Evolutionary conservation across 2,113 vertebrate species (phyloP).

Genomic region (Eretmochelys imbricata): DNA sequence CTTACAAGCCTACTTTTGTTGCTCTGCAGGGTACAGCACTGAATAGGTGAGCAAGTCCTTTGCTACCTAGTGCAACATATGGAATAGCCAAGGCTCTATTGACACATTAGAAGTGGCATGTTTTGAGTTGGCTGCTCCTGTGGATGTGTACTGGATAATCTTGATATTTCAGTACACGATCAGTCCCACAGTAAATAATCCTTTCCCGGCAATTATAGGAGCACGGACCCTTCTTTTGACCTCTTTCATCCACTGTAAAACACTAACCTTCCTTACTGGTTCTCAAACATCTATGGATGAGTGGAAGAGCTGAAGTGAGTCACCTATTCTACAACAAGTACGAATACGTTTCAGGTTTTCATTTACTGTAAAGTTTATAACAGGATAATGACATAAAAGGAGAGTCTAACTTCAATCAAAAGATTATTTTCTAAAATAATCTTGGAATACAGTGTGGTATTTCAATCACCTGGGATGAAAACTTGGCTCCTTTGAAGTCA

Average conservation of each 20-base stretch:
- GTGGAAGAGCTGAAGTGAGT: not conserved
- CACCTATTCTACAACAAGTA: not conserved
- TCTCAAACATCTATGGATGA: not conserved
- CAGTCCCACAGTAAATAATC: not conserved
- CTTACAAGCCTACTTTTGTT: not conserved
- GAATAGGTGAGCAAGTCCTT: not conserved
- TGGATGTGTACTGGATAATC: not conserved
- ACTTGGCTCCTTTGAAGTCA: not conserved
- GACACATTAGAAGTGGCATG: not conserved
- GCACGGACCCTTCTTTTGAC: accelerated
- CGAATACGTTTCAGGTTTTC: not conserved
- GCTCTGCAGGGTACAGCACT: not conserved
- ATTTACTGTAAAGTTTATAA: not conserved
- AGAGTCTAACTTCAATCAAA: not conserved
- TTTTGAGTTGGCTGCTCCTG: not conserved
- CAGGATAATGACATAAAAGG: not conserved
- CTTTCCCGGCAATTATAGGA: not conserved
- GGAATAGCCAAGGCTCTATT: not conserved
- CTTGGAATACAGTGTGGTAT: accelerated
- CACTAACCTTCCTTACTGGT: not conserved
- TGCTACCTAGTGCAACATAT: accelerated
- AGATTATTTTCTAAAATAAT: not conserved
- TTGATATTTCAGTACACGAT: not conserved
- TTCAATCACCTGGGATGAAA: slow-evolving; percentile 11
- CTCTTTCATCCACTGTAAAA: not conserved